Base-by-base conservation (phyloP, 2,113 vertebrate genomes). In the Lepidothrix coronata region DNA sequence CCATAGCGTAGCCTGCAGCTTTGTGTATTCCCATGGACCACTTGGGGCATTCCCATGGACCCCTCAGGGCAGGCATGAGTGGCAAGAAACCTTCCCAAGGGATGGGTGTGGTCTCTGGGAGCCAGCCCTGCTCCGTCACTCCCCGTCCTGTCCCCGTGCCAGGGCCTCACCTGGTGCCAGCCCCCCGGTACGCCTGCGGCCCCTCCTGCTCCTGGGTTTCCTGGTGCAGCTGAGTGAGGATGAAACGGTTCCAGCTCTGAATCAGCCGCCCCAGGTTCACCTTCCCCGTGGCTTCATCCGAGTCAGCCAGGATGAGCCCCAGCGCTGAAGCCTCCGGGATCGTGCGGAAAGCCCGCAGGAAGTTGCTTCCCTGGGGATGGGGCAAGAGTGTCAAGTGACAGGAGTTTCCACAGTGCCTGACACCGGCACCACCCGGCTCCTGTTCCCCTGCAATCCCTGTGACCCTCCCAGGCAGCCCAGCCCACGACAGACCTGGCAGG, bases 211-310 rank as follows among this genome's bases (percentile, higher is more conserved):
- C 99, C 97, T 99, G 99, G 5, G 99, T 99, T 89, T 99, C 99
- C 97, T 99, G 99, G 97, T 99, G 99, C 39, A 99, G 98, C 86
- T 99, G 99, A 1, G 99, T 99, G 31, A 99, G 98, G 96, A 99
- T 99, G 97, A 99, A 99, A 23, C 99, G 98, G 93, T 99, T 99
- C 99, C 99, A 99, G 97, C 99, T 99, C 97, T 99, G 99, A 91
- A 99, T 99, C 37, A 99, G 97, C 37, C 99, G 97, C 6, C 99
- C 99, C 30, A 99, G 98, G 85, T 98, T 98, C 96, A 99, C 98
- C 86, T 99, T 99, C 46, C 99, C 99, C 0, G 99, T 99, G 88
- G 99, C 99, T 87, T 99, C 99, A 1, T 99, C 99, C 0, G 99
- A 99, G 93, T 99, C 99, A 2, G 99, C 99, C 66, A 99, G 98